Evolutionary conservation across 1,140 invertebrate species (phyloP).

Genomic region (Phenacoccus solenopsis): DNA sequence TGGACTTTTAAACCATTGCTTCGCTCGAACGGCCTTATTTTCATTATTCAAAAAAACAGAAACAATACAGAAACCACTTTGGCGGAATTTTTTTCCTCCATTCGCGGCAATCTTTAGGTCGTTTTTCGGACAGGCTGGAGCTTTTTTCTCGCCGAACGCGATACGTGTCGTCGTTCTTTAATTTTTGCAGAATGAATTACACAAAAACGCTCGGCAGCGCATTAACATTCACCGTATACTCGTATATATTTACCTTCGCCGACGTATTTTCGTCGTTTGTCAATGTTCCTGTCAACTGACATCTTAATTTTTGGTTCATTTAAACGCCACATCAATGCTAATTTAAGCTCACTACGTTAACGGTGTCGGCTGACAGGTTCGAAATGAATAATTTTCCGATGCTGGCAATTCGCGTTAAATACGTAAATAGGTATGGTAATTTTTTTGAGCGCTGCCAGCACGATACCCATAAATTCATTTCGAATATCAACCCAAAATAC

Average conservation of each 20-base stretch:
- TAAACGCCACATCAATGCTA: not conserved
- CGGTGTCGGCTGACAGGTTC: too few relatives aligned
- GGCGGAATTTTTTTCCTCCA: not conserved
- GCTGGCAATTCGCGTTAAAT: too few relatives aligned
- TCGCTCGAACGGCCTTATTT: not conserved
- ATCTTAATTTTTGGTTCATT: not conserved
- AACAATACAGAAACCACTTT: not conserved
- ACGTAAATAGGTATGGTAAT: too few relatives aligned
- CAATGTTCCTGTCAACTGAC: not conserved
- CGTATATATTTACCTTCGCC: not conserved
- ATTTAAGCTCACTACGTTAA: too few relatives aligned
- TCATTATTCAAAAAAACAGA: not conserved
- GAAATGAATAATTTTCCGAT: too few relatives aligned
- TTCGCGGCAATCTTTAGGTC: not conserved
- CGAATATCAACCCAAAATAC: too few relatives aligned
- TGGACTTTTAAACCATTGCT: not conserved
- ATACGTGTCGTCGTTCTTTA: not conserved
- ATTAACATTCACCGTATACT: not conserved
- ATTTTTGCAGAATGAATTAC: not conserved
- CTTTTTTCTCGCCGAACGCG: too few relatives aligned
- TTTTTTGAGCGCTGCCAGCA: too few relatives aligned
- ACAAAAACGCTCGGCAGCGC: not conserved
- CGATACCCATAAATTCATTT: too few relatives aligned
- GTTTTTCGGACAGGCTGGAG: too few relatives aligned
- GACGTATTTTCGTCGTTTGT: not conserved